phyloP scores from a whole-genome alignment of 2,113 vertebrate genomes.

The Anarhynchus alexandrinus region DNA sequence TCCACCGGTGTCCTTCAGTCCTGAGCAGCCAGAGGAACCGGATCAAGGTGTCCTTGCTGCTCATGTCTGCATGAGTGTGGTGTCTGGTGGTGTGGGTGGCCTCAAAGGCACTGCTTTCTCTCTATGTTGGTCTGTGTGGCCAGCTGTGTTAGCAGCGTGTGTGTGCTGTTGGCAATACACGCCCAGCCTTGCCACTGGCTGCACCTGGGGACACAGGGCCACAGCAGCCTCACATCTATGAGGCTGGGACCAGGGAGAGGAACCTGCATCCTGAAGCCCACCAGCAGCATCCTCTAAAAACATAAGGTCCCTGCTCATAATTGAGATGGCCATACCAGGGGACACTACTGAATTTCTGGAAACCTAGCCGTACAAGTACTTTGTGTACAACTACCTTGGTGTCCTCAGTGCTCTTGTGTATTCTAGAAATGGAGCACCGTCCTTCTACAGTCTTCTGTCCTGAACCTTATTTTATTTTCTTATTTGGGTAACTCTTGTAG shows the following conservation, averaged over 20 bases:
- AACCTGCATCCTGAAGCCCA: not conserved
- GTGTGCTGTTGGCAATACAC: not conserved
- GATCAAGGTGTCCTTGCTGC: not conserved
- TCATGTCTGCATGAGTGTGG: not conserved
- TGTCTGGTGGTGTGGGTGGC: not conserved
- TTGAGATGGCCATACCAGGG: not conserved
- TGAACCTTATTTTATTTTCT: not conserved
- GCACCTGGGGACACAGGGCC: not conserved
- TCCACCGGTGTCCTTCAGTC: not conserved
- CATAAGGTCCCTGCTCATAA: not conserved
- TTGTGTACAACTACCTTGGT: not conserved
- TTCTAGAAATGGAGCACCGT: not conserved
- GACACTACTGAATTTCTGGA: not conserved
- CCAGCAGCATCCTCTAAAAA: no score
- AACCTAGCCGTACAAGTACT: not conserved
- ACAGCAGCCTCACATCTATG: not conserved
- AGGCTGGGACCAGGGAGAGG: not conserved
- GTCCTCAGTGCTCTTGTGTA: not conserved
- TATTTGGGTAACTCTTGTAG: not conserved
- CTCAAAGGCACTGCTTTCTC: not conserved
- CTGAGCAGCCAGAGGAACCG: not conserved
- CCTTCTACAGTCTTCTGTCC: not conserved
- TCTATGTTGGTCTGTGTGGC: accelerated
- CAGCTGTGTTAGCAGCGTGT: not conserved
- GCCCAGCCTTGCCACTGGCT: not conserved